Evolutionary conservation across 2,797 vertebrate species (phyloP), one percentile per base, ranked within the genome.

Genomic region (Chloroceryle amazona): DNA sequence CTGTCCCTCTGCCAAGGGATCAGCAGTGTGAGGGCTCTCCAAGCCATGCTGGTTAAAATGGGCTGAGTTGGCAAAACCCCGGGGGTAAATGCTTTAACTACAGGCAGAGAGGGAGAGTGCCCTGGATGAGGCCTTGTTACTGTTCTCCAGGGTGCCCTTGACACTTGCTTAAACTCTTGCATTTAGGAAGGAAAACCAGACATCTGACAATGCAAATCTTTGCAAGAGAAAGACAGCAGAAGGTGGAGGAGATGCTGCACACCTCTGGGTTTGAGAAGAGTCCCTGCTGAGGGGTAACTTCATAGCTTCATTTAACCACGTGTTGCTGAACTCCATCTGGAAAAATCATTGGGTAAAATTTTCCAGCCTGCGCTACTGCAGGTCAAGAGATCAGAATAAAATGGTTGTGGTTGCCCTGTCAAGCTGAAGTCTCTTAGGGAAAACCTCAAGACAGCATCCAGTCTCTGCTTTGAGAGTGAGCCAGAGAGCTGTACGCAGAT

Each of bases 21-120:
- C 65, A 10, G 13, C 55, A 54, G 10, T 2, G 12, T 41, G 9
- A 54, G 28, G 15, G 21, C 11, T 54, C 25, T 61, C 31, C 23
- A 37, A 26, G 15, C 26, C 49, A 4, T 6, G 15, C 28, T 0
- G 2, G 31, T 49, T 13, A 31, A 42, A 85, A 42, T 0, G 3
- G 11, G 63, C 73, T 61, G 79, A 52, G 61, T 9, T 70, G 66
- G 58, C 25, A 39, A 14, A 58, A 8, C 13, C 25, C 22, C 18
- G 16, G 6, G 3, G 26, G 62, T 4, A 52, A 57, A 65, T 10
- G 18, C 26, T 66, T 47, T 16, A 29, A 72, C 28, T 9, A 1
- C 14, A 54, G 6, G 9, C 33, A 22, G 29, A 39, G 75, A 60
- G 29, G 18, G 33, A 39, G 66, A n/a, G 15, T 4, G 21, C 22